phyloP scores from a whole-genome alignment of 1,140 invertebrate species.

The Tetramorium alpestre region DNA sequence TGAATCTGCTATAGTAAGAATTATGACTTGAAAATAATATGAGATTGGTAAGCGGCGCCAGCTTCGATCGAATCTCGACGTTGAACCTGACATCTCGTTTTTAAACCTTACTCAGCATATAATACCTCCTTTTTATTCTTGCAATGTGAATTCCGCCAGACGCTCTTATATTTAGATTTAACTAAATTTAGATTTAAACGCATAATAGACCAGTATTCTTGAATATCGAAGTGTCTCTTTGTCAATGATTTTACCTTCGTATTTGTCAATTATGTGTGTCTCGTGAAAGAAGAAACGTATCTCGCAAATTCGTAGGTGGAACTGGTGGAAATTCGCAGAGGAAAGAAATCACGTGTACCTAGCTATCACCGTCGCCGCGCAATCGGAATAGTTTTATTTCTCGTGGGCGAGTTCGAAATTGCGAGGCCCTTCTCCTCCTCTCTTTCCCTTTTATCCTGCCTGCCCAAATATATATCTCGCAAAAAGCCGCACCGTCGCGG shows the following conservation, averaged over 20 bases:
- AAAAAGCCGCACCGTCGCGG: conserved; percentile 5
- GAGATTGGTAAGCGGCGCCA: background rate
- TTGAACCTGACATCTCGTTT: background rate
- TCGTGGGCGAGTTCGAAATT: background rate
- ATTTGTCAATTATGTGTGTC: background rate
- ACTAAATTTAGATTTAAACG: conserved; percentile 25
- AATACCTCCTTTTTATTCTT: background rate
- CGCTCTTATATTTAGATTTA: conserved; percentile 18
- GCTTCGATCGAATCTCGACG: background rate
- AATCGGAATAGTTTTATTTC: background rate
- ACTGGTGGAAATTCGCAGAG: background rate
- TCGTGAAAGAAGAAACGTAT: background rate
- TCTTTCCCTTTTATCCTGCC: background rate
- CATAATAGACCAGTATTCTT: background rate
- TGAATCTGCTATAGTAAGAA: background rate
- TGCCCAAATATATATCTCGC: conserved; percentile 34
- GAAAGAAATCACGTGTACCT: background rate
- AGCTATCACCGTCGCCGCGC: background rate
- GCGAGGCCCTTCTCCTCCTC: background rate
- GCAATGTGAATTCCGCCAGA: conserved; percentile 14
- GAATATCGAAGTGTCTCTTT: background rate
- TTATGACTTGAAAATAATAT: background rate
- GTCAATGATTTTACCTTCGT: background rate
- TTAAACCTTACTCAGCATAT: background rate
- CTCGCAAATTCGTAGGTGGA: background rate